Evolutionary conservation across 2,797 vertebrate genomes (phyloP), one percentile per base, ranked within the genome.

Genomic region (Anguilla anguilla): DNA sequence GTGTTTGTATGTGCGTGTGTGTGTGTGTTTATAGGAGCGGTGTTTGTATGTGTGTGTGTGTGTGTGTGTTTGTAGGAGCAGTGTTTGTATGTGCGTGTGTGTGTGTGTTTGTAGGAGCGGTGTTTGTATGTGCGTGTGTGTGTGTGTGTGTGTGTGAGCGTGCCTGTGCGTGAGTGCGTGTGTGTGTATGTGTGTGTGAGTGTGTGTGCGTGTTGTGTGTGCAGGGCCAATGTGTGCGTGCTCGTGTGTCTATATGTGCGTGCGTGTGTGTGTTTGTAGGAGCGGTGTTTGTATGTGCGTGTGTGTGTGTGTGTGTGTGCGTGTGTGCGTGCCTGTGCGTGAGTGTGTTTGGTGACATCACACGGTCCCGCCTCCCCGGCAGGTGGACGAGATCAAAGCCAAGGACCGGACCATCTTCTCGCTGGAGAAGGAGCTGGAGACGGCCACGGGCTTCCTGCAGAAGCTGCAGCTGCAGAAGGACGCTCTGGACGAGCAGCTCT

Each of bases 351-450:
- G 69, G 11, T 15, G 72, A 15, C 28, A 74, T 35, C 69, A 15
- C 25, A 25, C 53, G 25, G 15, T 28, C 72, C 25, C 4, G 4
- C 13, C 90, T 85, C 86, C 88, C 88, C 91, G 15, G 83, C 91
- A 99, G 99, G 99, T 99, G 96, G 99, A 99, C n/a, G 98, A 99
- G 95, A 99, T 99, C 93, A 99, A 98, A 94, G 95, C 98, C 87
- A 99, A 99, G 94, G 98, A 99, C 93, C 97, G 98, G 91, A 98
- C 97, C 86, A 98, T 99, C 92, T 99, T 99, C 91, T 95, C 97
- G 51, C 92, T 99, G 96, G 99, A 99, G 94, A 99, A 98, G 89
- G 99, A 99, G 51, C 92, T 99, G 93, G 98, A 99, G 93, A 97
- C 97, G 0, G 97, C 98, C 5, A 83, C 97, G 0, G 97, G 98